Evolutionary conservation across 2,888 invertebrate genomes (phyloP), one percentile per base, ranked within the genome.

Genomic region (Aricia artaxerxes): DNA sequence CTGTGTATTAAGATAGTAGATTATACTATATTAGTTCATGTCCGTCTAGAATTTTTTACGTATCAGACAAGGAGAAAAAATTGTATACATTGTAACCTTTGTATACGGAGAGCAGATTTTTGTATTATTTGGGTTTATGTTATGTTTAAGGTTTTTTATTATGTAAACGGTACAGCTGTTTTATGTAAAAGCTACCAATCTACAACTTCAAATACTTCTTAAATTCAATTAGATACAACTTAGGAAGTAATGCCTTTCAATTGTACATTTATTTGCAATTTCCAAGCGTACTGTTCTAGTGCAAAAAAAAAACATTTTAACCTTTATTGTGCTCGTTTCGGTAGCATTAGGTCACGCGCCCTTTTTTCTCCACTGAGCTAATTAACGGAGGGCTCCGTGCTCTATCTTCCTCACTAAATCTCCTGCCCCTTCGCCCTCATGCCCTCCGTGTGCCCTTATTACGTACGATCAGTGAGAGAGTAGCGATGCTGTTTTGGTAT

Each of bases 381-480:
- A 84, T 84, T 83, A 84, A 83, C 81, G 80, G 82, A 79, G 82
- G 81, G 82, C 78, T 81, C 77, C 84, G 84, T 83, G 84, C 83
- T 80, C 82, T 84, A 84, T 83, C 83, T 79, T 79, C 44, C 24
- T 61, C 80, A 77, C 79, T 81, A 80, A 81, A 81, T 83, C 81
- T 73, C 38, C 44, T 79, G 78, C 79, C 78, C 64, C 31, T 31
- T 1, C 24, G 69, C 69, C 31, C 35, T 35, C 31, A 31, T 61
- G 64, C 69, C 35, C 69, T 69, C 64, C 64, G 64, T 31, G 64
- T 24, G 16, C 6, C 35, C 76, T 57, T 76, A 76, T 76, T 57
- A 35, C 35, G 75, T 75, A 40, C 49, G 13, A 35, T 31, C 11
- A 57, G 53, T 57, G 4, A 69, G 5, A 35, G 11, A 4, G 35